A percentile compares a stretch with the other conserved stretches of the same genome.
These are phyloP conservation scores for Danio albolineatus DNA, from an alignment of 2,797 vertebrate genomes.

Conservation along the genomic window DNA sequence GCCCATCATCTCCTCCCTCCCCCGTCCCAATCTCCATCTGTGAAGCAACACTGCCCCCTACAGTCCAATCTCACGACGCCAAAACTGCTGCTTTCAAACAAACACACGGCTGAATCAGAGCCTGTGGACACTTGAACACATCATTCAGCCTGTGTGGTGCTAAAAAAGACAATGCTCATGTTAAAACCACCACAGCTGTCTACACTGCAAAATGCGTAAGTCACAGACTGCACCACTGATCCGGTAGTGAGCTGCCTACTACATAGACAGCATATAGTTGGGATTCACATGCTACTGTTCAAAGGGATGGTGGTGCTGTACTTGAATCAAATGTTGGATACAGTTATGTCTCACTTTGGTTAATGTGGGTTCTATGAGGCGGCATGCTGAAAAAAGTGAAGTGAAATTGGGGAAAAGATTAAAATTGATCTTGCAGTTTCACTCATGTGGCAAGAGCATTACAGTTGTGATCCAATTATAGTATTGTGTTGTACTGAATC, in stretches of 20 bases:
- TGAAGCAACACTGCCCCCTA: slow-evolving; percentile 56
- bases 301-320: not conserved
- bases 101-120: not conserved
- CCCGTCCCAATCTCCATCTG: slow-evolving; percentile 12
- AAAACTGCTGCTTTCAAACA: not conserved
- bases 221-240: not conserved
- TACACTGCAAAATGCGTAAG: not conserved
- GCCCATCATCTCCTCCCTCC: slow-evolving; percentile 40
- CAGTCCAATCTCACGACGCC: not conserved
- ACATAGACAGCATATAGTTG: not conserved
- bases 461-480: not conserved
- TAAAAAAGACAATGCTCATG: not conserved
- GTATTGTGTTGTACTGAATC: not conserved
- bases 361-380: not conserved
- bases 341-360: not conserved
- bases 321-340: not conserved
- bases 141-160: not conserved
- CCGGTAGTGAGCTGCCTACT: not conserved
- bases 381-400: not conserved
- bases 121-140: not conserved
- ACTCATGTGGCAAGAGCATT: not conserved
- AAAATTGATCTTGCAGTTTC: not conserved
- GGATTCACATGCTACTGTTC: not conserved
- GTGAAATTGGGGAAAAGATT: not conserved
- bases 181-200: slow-evolving; percentile 6